Base-by-base conservation (phyloP, 1,140 invertebrate genomes). In the Mya arenaria region DNA sequence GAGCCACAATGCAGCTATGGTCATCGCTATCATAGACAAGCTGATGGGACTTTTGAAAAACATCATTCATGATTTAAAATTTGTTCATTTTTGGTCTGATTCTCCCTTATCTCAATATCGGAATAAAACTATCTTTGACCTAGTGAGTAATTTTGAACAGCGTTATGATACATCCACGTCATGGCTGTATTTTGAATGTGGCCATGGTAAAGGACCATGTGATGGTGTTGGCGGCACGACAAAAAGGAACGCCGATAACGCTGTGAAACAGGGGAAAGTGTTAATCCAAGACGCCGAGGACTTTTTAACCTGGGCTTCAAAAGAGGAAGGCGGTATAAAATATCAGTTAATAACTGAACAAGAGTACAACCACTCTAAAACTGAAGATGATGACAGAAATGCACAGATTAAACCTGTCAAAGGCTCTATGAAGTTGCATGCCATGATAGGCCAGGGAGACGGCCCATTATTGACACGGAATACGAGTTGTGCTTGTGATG, bases 71-170 rank as follows among this genome's bases (percentile, higher is more conserved):
- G 23, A 63, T 4, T 1, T 86, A 8, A 30, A 81, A 44, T 58
- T 32, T 15, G 58, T 86, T 60, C 85, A 86, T 71, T 85, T 85
- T 62, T 85, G 79, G 85, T 83, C 81, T 3, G 78, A 86, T 56
- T 78, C 60, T 13, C 86, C 80, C 0, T 73, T 77, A 3, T 79
- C 65, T 0, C 62, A 78, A 52, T 78, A 66, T 56, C n/a, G 62
- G 5, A 78, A 68, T 37, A 65, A 66, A 37, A 55, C 62, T 5
- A 78, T 66, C 5, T 78, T 78, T 56, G 30, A 65, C 28, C 5
- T 66, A 10, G 39, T 78, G 0, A 34, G 25, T 17, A 30, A 30
- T 8, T 56, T 55, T 78, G 60, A 25, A n/a, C 19, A 55, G n/a
- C 23, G 52, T 13, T 68, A 60, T 30, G 28, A 39, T 8, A 19